Evolutionary conservation across 2,888 invertebrate genomes (phyloP), one percentile per base, ranked within the genome.

Genomic region (Dynastes maya): DNA sequence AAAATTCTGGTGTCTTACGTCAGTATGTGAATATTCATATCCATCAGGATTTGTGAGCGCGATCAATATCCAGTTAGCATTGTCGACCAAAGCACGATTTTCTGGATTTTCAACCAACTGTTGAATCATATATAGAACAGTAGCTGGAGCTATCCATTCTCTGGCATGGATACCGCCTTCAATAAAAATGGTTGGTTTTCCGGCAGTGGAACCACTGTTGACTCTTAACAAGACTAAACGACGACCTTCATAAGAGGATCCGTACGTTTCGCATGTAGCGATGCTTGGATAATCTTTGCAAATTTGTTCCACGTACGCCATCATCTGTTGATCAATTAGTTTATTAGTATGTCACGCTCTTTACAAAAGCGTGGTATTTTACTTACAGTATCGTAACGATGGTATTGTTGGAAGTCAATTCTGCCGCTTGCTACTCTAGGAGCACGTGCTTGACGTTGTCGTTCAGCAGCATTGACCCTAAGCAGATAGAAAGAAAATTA

Each of bases 41-140:
- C 95, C 95, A 87, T 95, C 95, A 27, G 94, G 94, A 85, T 95
- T 95, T 55, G 92, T 88, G 11, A 92, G 89, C 0, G 95, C 94
- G n/a, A 94, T 82, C 22, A 93, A 86, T 80, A 91, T 91, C 92
- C 94, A 94, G 84, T 95, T 94, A 32, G 93, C 91, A 29, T 89
- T 89, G 16, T 92, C 88, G 58, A 93, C 86, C 0, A 95, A 87
- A 51, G 90, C 88, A 13, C 87, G 86, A 82, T 92, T 92, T 4
- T 88, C 89, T 6, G 90, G 86, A 83, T 93, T 91, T 83, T 91
- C 91, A 0, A 93, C 89, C 80, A 95, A 85, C 85, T 94, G 92
- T 80, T 91, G 90, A 78, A 94, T 92, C 77, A 92, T 90, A 85
- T 92, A 94, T 0, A 93, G 89, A 0, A 92, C 92, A 0, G 91